Percentiles rank a stretch among this genome's conserved stretches.
Conservation (phyloP, 2,888 invertebrate species). For the Microchrysa polita region DNA sequence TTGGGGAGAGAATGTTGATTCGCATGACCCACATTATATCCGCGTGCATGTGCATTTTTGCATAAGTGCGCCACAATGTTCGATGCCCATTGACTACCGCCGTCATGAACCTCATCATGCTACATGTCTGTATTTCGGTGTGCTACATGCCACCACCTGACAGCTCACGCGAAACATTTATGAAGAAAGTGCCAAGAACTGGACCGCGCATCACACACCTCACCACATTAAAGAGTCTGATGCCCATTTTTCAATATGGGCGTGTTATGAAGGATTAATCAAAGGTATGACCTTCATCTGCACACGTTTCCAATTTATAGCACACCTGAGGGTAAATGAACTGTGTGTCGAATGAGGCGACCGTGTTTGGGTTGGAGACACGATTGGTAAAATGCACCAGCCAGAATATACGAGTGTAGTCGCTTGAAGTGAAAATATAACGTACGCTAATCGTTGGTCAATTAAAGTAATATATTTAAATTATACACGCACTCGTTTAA, state of each 20-base stretch:
- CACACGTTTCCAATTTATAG: slow-evolving; percentile 17
- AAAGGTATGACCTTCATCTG: slow-evolving; percentile 36
- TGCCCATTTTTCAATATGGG: slow-evolving; percentile 5
- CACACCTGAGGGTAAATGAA: slow-evolving; percentile 21
- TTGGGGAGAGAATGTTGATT: slow-evolving; percentile 42
- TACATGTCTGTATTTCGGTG: no score
- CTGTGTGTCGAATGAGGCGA: neutral
- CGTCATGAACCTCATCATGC: no score
- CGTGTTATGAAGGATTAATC: slow-evolving; percentile 38
- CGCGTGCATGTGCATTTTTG: slow-evolving; percentile 20
- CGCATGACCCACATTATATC: slow-evolving; percentile 33
- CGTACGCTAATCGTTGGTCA: neutral
- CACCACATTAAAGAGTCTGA: slow-evolving; percentile 3
- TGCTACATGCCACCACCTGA: neutral
- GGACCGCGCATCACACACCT: slow-evolving; percentile 21
- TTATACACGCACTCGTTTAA: slow-evolving; percentile 6
- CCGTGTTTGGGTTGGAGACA: neutral
- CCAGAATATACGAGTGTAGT: neutral
- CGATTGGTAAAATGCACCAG: neutral
- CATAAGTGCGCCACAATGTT: slow-evolving; percentile 1
- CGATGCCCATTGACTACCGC: neutral
- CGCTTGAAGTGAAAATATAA: slow-evolving; percentile 1
- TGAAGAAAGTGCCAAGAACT: slow-evolving; percentile 41
- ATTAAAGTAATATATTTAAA: slow-evolving; percentile 11
- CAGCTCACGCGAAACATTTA: neutral